Percentiles rank a stretch among this genome's conserved stretches.
Conservation (phyloP, 2,113 vertebrate species). For the Gracilinanus agilis region DNA sequence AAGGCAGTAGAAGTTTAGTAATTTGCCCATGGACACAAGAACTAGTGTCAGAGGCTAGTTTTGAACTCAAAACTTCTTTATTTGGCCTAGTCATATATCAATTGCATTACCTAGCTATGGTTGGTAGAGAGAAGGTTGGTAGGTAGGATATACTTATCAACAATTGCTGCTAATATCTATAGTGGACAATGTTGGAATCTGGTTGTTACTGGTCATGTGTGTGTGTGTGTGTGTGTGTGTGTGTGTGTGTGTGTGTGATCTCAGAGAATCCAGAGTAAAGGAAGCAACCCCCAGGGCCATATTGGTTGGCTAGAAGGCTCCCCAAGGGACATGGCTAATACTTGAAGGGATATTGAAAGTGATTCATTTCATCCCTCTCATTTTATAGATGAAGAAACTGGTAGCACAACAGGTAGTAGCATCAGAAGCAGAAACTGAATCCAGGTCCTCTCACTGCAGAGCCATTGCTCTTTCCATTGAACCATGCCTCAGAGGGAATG, state of each 20-base stretch:
- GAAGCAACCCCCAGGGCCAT: not conserved
- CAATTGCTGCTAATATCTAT: not conserved
- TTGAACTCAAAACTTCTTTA: not conserved
- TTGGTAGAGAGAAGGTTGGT: not conserved
- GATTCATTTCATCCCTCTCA: no score
- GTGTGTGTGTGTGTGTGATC: no score
- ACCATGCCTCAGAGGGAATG: no score
- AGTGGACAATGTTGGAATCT: not conserved
- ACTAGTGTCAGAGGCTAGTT: not conserved
- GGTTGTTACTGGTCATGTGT: not conserved
- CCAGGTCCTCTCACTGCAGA: no score
- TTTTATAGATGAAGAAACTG: no score
- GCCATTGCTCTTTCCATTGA: no score
- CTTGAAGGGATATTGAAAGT: no score
- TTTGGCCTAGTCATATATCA: not conserved
- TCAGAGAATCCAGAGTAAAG: not conserved
- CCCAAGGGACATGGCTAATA: no score
- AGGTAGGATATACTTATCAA: not conserved
- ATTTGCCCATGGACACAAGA: not conserved
- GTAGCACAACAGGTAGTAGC: no score
- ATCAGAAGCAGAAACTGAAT: no score
- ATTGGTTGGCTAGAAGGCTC: not conserved
- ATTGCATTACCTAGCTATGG: not conserved
- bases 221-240: no score
- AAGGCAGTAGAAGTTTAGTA: not conserved